phyloP scores from a whole-genome alignment of 2,888 invertebrate genomes.

The Drosophila ezoana region DNA sequence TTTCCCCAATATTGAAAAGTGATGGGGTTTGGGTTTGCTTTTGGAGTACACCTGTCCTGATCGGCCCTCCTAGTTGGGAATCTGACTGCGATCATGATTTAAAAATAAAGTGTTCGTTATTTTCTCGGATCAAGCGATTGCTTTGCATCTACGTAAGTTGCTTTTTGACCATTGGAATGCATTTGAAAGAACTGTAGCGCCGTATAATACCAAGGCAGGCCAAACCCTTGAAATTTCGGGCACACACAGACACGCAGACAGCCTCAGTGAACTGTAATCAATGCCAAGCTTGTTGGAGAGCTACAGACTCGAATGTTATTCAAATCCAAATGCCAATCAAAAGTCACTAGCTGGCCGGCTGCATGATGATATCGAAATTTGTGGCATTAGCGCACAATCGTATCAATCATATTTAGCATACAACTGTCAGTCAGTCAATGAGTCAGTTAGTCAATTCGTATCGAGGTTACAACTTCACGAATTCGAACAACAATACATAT shows the following conservation, averaged over 20 bases:
- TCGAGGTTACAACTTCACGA: constrained; percentile 7
- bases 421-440: constrained; percentile 59
- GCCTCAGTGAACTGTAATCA: constrained; percentile 17
- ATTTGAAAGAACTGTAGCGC: constrained; percentile 3
- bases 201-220: neutral
- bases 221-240: constrained; percentile 4
- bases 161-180: constrained; percentile 10
- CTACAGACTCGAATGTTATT: constrained; percentile 31
- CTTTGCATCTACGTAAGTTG: constrained; percentile 5
- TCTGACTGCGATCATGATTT: no score
- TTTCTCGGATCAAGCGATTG: neutral
- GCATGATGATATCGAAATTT: constrained; percentile 46
- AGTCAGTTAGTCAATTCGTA: constrained; percentile 38
- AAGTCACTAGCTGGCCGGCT: constrained; percentile 5
- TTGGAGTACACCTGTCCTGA: no score
- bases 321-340: constrained; percentile 49
- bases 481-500: neutral
- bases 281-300: constrained; percentile 22
- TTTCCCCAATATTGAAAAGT: no score
- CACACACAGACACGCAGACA: no score
- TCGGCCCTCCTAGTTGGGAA: no score
- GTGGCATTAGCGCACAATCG: constrained; percentile 55
- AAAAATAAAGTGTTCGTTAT: neutral
- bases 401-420: constrained; percentile 80
- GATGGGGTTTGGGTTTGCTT: no score